Conservation (phyloP, 2,113 vertebrate species). For the Beaufortia kweichowensis region DNA sequence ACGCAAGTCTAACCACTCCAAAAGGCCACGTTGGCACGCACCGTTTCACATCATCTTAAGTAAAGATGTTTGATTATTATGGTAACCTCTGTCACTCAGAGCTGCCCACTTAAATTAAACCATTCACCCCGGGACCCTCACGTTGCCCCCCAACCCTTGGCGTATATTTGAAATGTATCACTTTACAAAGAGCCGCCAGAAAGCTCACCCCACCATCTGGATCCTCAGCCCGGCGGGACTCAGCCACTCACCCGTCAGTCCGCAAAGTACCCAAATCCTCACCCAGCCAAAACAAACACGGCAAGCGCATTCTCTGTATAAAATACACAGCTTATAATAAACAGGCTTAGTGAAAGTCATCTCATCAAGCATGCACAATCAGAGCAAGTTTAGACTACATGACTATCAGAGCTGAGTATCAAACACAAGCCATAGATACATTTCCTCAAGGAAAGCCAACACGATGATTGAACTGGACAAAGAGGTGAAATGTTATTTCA, state of each 20-base stretch:
- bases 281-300: conserved; percentile 33
- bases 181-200: conserved; percentile 33
- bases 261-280: conserved; percentile 13
- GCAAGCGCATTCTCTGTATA: conserved; percentile 12
- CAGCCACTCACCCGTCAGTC: neutral
- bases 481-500: conserved; percentile 24
- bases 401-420: conserved; percentile 14
- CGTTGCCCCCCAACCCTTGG: neutral
- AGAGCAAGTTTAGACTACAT: conserved; percentile 19
- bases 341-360: neutral
- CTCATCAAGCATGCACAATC: conserved; percentile 5
- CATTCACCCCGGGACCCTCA: conserved; percentile 30
- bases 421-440: neutral
- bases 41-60: conserved; percentile 40
- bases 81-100: conserved; percentile 42
- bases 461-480: neutral
- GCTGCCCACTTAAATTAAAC: conserved; percentile 41
- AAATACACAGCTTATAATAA: conserved; percentile 13
- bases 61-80: conserved; percentile 52
- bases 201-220: conserved; percentile 31
- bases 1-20: conserved; percentile 1
- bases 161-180: conserved; percentile 33
- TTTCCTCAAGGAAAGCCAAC: neutral
- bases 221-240: conserved; percentile 13
- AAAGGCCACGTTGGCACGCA: conserved; percentile 23